phyloP scores from a whole-genome alignment of 2,888 invertebrate species.

The Chironomus tentans region DNA sequence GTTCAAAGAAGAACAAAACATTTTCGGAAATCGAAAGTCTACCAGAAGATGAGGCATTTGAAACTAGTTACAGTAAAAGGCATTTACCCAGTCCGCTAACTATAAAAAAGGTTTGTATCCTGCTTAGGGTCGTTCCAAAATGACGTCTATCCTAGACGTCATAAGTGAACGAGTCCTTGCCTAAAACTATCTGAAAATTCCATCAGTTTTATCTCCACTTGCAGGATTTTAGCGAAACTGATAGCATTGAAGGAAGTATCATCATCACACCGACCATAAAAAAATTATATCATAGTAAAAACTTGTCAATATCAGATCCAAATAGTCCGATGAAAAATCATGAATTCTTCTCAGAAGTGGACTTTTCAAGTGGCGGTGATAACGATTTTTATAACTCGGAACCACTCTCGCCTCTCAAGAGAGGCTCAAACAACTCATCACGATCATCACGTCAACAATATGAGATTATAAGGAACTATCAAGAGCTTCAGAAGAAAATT shows the following conservation, averaged over 20 bases:
- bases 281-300: constrained; percentile 4
- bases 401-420: constrained; percentile 38
- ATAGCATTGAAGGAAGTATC: constrained; percentile 1
- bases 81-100: constrained; percentile 39
- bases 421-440: constrained; percentile 29
- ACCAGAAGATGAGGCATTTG: constrained; percentile 39
- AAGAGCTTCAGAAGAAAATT: constrained; percentile 61
- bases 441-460: constrained; percentile 43
- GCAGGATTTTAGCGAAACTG: constrained; percentile 28
- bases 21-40: constrained; percentile 39
- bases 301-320: constrained; percentile 51
- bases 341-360: constrained; percentile 53
- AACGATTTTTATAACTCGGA: constrained; percentile 37
- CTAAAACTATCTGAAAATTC: too few species aligned
- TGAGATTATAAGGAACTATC: constrained; percentile 63
- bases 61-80: constrained; percentile 32
- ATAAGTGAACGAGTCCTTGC: too few species aligned
- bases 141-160: too few species aligned
- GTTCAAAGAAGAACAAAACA: constrained; percentile 30
- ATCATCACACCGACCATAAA: neutral
- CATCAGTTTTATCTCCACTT: neutral
- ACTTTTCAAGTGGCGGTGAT: constrained; percentile 42
- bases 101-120: constrained; percentile 34
- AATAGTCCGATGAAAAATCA: constrained; percentile 59
- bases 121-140: too few species aligned